Evolutionary conservation across 2,797 vertebrate species (phyloP), one percentile per base, ranked within the genome.

Genomic region (Darevskia mixta): DNA sequence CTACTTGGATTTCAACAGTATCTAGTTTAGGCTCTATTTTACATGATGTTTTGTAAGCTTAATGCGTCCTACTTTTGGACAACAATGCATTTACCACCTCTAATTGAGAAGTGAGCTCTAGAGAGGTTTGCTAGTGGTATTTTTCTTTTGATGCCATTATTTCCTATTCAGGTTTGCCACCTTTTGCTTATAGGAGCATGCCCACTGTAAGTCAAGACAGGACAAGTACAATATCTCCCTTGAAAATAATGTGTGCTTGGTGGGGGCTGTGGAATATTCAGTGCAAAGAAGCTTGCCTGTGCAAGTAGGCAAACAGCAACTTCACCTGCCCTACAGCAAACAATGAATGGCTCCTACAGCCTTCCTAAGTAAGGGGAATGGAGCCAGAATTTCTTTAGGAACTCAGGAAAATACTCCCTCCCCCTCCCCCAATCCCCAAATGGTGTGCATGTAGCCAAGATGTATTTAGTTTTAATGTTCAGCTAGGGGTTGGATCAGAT

Each of bases 371-470:
- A 11, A 0, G 2, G 17, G 61, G 61, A 83, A 78, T 27, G 79
- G 90, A 85, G 35, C 32, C 71, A 29, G 71, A 81, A 71, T 10
- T 67, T 1, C 55, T 0, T 0, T 4, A 0, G 78, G 83, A 72
- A 82, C 18, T 76, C 87, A 85, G 86, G 88, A 92, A 90, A 82
- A 90, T 38, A 23, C 82, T 73, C 80, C 1, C 41, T 38, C 17
- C 6, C 25, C 6, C 0, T 20, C 9, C 45, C 85, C 64, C 0
- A 13, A 43, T 76, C 45, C 27, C 55, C 35, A 61, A 85, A 76
- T 55, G 71, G 55, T 13, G 25, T 45, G 87, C 79, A 32, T 49
- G 73, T 86, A 2, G 1, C 55, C 45, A 67, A 75, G 41, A 83
- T 79, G 64, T 11, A 0, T 1, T 72, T 17, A 41, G 72, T 86